Evolutionary conservation across 2,113 vertebrate species (phyloP).

Genomic region (Bubo bubo): DNA sequence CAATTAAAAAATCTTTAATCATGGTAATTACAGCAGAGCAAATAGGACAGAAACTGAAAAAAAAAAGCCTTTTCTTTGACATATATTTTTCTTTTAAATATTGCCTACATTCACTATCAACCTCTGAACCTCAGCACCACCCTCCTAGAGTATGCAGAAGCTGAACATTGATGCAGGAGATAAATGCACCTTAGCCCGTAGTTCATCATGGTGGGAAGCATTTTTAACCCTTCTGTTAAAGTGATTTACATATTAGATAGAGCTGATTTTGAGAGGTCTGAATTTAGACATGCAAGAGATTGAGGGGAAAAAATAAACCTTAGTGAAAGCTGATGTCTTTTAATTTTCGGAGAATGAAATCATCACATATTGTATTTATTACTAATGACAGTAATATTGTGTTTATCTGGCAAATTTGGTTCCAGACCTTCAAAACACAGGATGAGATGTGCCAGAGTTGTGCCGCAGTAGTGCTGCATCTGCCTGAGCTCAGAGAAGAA

Average conservation of each 20-base stretch:
- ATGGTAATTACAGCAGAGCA: not conserved
- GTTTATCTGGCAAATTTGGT: not conserved
- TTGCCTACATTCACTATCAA: not conserved
- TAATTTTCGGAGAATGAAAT: not conserved
- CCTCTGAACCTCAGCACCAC: not conserved
- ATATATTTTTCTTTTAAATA: not conserved
- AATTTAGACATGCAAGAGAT: not conserved
- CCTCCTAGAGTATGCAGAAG: not conserved
- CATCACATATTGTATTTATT: not conserved
- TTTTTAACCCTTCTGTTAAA: not conserved
- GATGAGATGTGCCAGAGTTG: not conserved
- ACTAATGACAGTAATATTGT: not conserved
- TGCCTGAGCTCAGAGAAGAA: not conserved
- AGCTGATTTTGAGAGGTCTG: not conserved
- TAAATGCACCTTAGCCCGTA: not conserved
- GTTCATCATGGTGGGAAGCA: not conserved
- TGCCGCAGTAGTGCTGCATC: rapidly evolving
- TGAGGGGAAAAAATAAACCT: not conserved
- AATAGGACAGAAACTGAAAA: not conserved
- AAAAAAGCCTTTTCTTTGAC: not conserved
- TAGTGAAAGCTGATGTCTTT: not conserved
- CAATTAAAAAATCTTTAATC: not conserved
- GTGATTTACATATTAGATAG: not conserved
- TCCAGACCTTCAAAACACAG: not conserved
- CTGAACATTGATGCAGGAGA: not conserved